These are phyloP conservation scores for Timema podura DNA, from an alignment of 2,888 invertebrate genomes.

Conservation along the genomic window DNA sequence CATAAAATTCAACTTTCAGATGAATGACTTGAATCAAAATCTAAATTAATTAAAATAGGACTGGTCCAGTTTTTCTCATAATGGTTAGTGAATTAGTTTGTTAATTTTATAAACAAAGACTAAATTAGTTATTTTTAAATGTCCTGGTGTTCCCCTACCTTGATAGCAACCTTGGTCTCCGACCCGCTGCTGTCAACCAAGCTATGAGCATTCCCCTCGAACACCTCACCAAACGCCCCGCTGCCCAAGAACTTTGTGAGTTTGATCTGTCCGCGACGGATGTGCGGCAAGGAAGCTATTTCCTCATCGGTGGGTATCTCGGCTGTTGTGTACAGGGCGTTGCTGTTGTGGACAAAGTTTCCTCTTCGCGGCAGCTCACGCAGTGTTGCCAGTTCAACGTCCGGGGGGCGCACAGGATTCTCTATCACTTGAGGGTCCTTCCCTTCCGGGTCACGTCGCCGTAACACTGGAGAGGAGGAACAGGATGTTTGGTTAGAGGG, in stretches of 20 bases:
- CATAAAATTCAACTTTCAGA: neutral
- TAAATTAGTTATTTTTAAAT: too few relatives aligned
- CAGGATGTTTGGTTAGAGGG: neutral
- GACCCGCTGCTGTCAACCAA: constrained; percentile 51
- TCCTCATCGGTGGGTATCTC: constrained; percentile 65
- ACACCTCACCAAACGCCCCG: constrained; percentile 97
- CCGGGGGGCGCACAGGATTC: constrained; percentile 48
- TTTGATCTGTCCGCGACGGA: constrained; percentile 80
- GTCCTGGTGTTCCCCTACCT: constrained; percentile 51
- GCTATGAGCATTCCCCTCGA: constrained; percentile 80
- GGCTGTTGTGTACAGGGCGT: constrained; percentile 70
- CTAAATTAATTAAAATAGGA: too few relatives aligned
- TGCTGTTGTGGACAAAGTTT: constrained; percentile 75
- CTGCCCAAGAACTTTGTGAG: constrained; percentile 86
- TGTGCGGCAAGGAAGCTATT: constrained; percentile 76
- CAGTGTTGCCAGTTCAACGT: constrained; percentile 81
- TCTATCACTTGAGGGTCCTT: constrained; percentile 58
- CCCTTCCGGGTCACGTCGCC: constrained; percentile 62
- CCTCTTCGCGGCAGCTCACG: constrained; percentile 71
- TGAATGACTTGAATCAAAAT: too few relatives aligned
- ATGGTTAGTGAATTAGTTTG: too few relatives aligned
- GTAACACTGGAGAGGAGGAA: constrained; percentile 52
- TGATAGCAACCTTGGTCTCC: constrained; percentile 84
- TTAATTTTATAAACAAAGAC: too few relatives aligned
- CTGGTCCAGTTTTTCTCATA: too few relatives aligned